These are phyloP conservation scores for Agrotis puta DNA, from an alignment of 2,888 invertebrate species.

Conservation along the genomic window DNA sequence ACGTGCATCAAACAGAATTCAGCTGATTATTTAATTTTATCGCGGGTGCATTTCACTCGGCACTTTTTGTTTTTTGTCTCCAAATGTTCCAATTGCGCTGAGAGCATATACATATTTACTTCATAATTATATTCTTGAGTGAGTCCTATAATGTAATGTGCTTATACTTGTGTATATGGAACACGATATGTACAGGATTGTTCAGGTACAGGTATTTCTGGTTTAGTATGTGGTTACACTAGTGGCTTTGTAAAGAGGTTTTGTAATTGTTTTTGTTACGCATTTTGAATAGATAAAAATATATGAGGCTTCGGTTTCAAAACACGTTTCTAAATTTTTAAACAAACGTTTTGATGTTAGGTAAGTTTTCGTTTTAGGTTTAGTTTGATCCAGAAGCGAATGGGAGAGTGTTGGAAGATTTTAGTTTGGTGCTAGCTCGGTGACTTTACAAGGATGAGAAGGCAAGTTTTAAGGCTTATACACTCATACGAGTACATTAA, in stretches of 20 bases:
- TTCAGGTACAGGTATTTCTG: slow-evolving; percentile 30
- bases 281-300: slow-evolving; percentile 20
- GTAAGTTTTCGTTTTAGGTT: slow-evolving; percentile 12
- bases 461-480: slow-evolving; percentile 12
- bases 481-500: too few relatives aligned
- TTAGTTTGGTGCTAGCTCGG: neutral
- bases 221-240: slow-evolving; percentile 14
- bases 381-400: slow-evolving; percentile 17
- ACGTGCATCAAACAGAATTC: slow-evolving; percentile 16
- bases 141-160: neutral
- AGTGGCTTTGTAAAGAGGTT: slow-evolving; percentile 1
- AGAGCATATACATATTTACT: slow-evolving; percentile 9
- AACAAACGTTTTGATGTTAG: neutral
- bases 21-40: slow-evolving; percentile 36
- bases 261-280: slow-evolving; percentile 28
- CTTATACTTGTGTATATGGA: neutral
- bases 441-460: slow-evolving; percentile 23
- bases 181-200: slow-evolving; percentile 32
- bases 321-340: slow-evolving; percentile 24
- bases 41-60: slow-evolving; percentile 36
- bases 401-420: slow-evolving; percentile 1
- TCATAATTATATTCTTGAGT: neutral
- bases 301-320: slow-evolving; percentile 13
- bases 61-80: slow-evolving; percentile 42
- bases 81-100: slow-evolving; percentile 12